A percentile compares a stretch with the other conserved stretches of the same genome.
These are phyloP conservation scores for Brachypodius melanocephalos DNA, from an alignment of 2,113 vertebrate species.

Conservation along the genomic window DNA sequence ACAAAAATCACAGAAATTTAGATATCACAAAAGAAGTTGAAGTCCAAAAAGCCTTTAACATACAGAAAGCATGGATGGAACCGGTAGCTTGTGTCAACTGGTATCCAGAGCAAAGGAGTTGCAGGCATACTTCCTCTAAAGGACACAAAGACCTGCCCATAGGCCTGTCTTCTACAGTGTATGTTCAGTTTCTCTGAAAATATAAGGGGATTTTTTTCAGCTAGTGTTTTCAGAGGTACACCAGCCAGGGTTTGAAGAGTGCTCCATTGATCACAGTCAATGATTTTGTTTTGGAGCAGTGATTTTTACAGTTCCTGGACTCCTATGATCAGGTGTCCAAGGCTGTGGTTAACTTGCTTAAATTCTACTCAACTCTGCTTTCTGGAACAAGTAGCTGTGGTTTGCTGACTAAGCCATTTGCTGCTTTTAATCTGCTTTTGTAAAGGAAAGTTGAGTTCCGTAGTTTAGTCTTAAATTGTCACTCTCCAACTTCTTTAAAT, in stretches of 20 bases:
- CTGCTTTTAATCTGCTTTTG: slow-evolving; percentile 16
- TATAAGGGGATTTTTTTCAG: background rate
- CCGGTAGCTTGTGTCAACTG: background rate
- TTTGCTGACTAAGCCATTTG: slow-evolving; percentile 41
- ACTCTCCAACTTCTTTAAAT: background rate
- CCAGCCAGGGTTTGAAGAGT: background rate
- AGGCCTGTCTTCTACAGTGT: background rate
- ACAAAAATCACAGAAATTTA: background rate
- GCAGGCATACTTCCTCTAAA: background rate
- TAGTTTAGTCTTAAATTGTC: background rate
- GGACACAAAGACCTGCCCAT: background rate
- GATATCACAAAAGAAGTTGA: background rate
- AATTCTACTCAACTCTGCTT: background rate
- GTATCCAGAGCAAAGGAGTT: background rate
- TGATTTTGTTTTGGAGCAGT: slow-evolving; percentile 17
- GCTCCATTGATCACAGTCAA: background rate
- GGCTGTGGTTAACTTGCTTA: slow-evolving; percentile 4
- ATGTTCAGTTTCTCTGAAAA: background rate
- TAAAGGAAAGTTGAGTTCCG: slow-evolving; percentile 43
- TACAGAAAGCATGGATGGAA: background rate
- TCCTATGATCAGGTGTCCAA: slow-evolving; percentile 27
- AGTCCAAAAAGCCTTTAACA: background rate
- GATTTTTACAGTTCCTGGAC: slow-evolving; percentile 34
- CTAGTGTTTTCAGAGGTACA: background rate
- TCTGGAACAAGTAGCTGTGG: background rate